A percentile compares a stretch with the other conserved stretches of the same genome.
phyloP scores from a whole-genome alignment of 1,140 invertebrate species.

The Scaptomyza pallida region DNA sequence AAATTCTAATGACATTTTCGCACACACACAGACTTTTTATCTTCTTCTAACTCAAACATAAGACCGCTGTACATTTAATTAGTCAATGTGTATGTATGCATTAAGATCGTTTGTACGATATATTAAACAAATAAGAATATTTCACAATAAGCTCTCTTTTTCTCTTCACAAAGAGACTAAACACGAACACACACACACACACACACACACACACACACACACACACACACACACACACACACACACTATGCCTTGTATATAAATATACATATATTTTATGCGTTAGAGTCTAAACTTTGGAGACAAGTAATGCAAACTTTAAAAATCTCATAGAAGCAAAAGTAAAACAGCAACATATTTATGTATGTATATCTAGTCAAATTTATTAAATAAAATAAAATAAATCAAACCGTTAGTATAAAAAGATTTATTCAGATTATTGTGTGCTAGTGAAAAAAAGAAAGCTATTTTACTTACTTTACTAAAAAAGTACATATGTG shows the following conservation, averaged over 20 bases:
- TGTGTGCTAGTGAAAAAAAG: no score
- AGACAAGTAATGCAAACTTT: constrained; percentile 18
- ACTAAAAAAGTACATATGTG: constrained; percentile 9
- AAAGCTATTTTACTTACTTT: no score
- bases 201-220: constrained; percentile 20
- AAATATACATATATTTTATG: not conserved
- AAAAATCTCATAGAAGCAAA: constrained; percentile 1
- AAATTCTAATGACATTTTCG: not conserved
- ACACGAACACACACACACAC: constrained; percentile 29
- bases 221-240: constrained; percentile 28
- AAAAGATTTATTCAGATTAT: not conserved
- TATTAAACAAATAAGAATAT: not conserved
- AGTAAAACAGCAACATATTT: constrained; percentile 7
- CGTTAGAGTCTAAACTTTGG: constrained; percentile 19
- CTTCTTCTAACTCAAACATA: no score
- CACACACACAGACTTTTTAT: not conserved
- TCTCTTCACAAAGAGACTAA: not conserved
- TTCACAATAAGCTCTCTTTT: no score
- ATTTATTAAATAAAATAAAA: constrained; percentile 41
- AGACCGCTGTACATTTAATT: not conserved
- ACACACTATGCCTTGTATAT: no score
- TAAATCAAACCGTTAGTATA: constrained; percentile 2
- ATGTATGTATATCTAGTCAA: constrained; percentile 49
- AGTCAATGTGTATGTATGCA: constrained; percentile 3
- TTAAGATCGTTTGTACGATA: not conserved